Evolutionary conservation across 37 sponge, comb jelly and placozoan species (phyloP).

Genomic region (Agelas oroides): DNA sequence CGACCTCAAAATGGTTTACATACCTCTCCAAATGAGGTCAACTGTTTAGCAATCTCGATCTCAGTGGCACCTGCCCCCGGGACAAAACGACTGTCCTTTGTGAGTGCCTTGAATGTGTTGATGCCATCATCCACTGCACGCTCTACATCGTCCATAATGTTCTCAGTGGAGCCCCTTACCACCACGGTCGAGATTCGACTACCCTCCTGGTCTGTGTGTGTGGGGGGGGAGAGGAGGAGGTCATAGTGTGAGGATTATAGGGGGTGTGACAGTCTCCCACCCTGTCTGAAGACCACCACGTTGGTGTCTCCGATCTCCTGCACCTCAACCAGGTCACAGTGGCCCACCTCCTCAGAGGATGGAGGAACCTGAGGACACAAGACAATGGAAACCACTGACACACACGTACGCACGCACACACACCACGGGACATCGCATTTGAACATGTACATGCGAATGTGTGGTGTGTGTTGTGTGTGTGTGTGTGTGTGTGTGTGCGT

Average conservation of each 20-base stretch:
- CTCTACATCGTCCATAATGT: constrained; percentile 97
- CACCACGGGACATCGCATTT: background rate
- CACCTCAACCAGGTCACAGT: constrained; percentile 85
- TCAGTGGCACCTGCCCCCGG: constrained; percentile 98
- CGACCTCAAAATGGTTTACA: background rate
- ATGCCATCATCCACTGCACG: constrained; percentile 94
- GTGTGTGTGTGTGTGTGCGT: too few species aligned
- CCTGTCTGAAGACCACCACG: constrained; percentile 89
- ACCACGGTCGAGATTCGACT: constrained; percentile 89
- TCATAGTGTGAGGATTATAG: too few species aligned
- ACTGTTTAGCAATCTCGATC: constrained; percentile 94
- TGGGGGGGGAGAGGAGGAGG: too few species aligned
- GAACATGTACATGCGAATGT: too few species aligned
- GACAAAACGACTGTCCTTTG: constrained; percentile 85
- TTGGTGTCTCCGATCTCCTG: constrained; percentile 94
- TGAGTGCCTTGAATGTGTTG: constrained; percentile 93
- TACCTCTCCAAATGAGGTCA: constrained; percentile 87
- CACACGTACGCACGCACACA: background rate
- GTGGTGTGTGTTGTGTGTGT: too few species aligned
- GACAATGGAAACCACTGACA: background rate
- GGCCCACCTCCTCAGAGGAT: constrained; percentile 80
- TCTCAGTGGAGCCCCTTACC: constrained; percentile 92
- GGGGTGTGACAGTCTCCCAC: constrained; percentile 39
- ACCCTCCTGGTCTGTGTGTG: constrained; percentile 56
- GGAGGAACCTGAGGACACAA: constrained; percentile 71